A percentile compares a stretch with the other conserved stretches of the same genome.
Conservation (phyloP, 2,797 vertebrate species). For the Xenopus petersii region DNA sequence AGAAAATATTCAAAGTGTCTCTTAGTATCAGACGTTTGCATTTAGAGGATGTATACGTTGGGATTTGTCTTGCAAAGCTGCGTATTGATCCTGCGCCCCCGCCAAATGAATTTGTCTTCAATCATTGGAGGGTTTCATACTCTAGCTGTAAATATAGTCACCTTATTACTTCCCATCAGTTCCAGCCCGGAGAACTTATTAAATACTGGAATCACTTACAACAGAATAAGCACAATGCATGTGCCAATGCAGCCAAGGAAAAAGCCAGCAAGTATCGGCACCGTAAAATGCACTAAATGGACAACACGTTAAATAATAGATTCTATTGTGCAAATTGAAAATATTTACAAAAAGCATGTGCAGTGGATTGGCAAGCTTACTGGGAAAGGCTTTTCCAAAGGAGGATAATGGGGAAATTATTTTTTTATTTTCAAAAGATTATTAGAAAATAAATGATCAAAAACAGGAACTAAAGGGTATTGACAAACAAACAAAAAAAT, state of each 20-base stretch:
- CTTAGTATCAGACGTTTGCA: slow-evolving; percentile 79
- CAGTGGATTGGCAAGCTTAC: slow-evolving; percentile 56
- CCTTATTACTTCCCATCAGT: slow-evolving; percentile 95
- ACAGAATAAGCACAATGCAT: slow-evolving; percentile 83
- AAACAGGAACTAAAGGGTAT: background rate
- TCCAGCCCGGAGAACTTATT: slow-evolving; percentile 88
- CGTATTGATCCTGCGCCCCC: slow-evolving; percentile 84
- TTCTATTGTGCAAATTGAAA: slow-evolving; percentile 33
- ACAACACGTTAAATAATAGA: background rate
- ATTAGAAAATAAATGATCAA: slow-evolving; percentile 48
- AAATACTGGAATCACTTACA: slow-evolving; percentile 96
- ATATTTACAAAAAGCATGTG: slow-evolving; percentile 69
- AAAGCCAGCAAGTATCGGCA: slow-evolving; percentile 75
- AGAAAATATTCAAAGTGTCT: slow-evolving; percentile 84
- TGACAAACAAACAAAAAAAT: background rate
- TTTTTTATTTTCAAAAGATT: slow-evolving; percentile 79
- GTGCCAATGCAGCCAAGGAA: slow-evolving; percentile 64
- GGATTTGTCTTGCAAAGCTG: slow-evolving; percentile 87
- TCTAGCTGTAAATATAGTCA: slow-evolving; percentile 97
- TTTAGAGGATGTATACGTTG: slow-evolving; percentile 93
- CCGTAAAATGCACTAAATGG: slow-evolving; percentile 77
- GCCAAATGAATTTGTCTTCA: slow-evolving; percentile 90
- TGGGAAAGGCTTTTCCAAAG: slow-evolving; percentile 72
- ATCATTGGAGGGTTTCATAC: slow-evolving; percentile 96
- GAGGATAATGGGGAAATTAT: slow-evolving; percentile 73